Evolutionary conservation across 2,888 invertebrate species (phyloP), one percentile per base, ranked within the genome.

Genomic region (Dorcus hopei): DNA sequence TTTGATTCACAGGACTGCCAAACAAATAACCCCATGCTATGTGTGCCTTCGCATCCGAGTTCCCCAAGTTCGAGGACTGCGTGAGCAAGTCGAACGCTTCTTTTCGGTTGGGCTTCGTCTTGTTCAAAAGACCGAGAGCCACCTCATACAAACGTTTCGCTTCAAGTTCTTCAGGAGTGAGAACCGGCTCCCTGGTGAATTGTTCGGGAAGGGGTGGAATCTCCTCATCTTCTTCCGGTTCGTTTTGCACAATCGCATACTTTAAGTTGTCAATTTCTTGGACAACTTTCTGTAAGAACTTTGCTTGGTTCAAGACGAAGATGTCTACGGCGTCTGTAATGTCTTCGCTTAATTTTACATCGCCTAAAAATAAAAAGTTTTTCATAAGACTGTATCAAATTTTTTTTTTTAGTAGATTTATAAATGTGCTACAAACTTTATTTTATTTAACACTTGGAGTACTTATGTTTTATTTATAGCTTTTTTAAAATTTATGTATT

Each of bases 1-100:
- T 89, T 68, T 93, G 87, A 42, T 86, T 83, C 9, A 92, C 80
- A 59, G 85, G 90, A 72, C 85, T 91, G 0, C 97, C 97, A 69
- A 95, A 87, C 5, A 98, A 77, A 68, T 90, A 85, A 0, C 91
- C 91, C 92, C 96, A 95, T 0, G 95, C 96, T 4, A 97, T 78
- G 74, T 90, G 84, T 59, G 94, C 91, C 74, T 88, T 85, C 0
- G 97, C 93, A 49, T 90, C 88, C 0, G 81, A 77, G 75, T 96
- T 93, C 42, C 94, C 94, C 56, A 87, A 81, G 45, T 87, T 86
- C 0, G 95, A 91, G 0, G 97, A 93, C 66, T 88, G 83, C 43
- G 87, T 83, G 38, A 98, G 81, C 53, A 93, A 80, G 40, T 87
- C 82, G 68, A 92, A 93, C 0, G 93, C 93, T 52, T 85, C 85